phyloP scores from a whole-genome alignment of 2,113 vertebrate genomes.

The Protobothrops flavoviridis region DNA sequence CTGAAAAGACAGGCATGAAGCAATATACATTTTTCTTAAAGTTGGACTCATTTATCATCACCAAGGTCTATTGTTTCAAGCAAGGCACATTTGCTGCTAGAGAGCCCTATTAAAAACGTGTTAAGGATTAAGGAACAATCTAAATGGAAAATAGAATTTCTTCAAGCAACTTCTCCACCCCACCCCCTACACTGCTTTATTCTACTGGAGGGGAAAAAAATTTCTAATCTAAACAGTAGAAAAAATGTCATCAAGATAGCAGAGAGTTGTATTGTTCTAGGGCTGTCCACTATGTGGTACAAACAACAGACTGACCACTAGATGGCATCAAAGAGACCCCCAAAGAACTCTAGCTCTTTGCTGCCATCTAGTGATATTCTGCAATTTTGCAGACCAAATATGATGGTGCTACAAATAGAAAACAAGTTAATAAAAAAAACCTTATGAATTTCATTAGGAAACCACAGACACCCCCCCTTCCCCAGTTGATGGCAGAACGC shows the following conservation, averaged over 20 bases:
- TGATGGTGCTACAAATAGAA: not conserved
- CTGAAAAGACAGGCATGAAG: not conserved
- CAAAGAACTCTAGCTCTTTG: not conserved
- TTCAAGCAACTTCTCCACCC: no score
- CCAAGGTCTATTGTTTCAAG: not conserved
- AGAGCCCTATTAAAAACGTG: not conserved
- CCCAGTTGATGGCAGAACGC: not conserved
- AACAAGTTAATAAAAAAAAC: not conserved
- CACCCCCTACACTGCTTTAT: not conserved
- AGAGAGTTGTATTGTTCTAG: not conserved
- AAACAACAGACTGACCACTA: not conserved
- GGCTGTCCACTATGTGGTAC: not conserved
- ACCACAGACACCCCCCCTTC: not conserved
- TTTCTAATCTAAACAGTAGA: not conserved
- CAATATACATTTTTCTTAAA: slow-evolving; percentile 10
- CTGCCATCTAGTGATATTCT: not conserved
- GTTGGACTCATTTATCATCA: not conserved
- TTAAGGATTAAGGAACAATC: not conserved
- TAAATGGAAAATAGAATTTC: not conserved
- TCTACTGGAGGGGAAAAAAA: not conserved
- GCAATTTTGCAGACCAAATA: not conserved
- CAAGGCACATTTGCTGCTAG: not conserved
- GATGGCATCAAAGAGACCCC: not conserved
- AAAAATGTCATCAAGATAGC: not conserved
- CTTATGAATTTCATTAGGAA: not conserved